Base-by-base conservation (phyloP, 92 coral and sea anemone species). In the Phenganax stokvisi region DNA sequence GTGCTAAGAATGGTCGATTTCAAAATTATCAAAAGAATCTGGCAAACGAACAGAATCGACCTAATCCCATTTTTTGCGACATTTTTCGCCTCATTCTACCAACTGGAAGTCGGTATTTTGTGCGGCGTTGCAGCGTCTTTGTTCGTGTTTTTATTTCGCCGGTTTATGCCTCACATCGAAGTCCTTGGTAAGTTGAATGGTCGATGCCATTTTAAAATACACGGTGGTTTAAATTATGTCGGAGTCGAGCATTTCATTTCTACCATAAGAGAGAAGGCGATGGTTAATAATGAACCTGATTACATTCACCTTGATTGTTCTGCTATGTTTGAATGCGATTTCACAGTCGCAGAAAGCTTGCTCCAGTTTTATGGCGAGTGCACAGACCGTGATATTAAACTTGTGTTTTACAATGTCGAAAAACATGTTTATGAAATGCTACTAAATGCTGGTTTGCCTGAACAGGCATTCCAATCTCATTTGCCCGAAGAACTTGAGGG, bases 81-180 rank as follows among this genome's bases (percentile, higher is more conserved):
- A 37, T 94, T 94, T 86, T 84, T 94, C 71, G 94, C 89, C 79
- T 94, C 97, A 59, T 91, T 94, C 89, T 94, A 90, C 81, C 92
- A 94, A 86, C 85, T 94, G 71, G 98, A 94, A 61, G 66, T 86
- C 80, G 98, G 98, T 15, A 94, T 94, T 66, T 73, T 91, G 53
- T 54, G 83, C 72, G 98, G 98, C 25, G 90, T 91, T 7, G 90
- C 76, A 1, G 80, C 87, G 66, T 90, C 98, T 0, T 77, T 94
- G 71, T 71, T 90, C 79, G 90, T 94, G 9, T 85, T 94, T 68
- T 89, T 94, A 52, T 94, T 88, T 81, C 94, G 90, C 0, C 85
- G 86, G 53, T 83, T 94, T 57, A 87, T 93, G 88, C 98, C 98
- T 2, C 63, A 85, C 54, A 65, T 94, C 68, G 83, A 64, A 63